A percentile compares a stretch with the other conserved stretches of the same genome.
Evolutionary conservation across 2,797 vertebrate genomes (phyloP).

Genomic region (Alcedo atthis): DNA sequence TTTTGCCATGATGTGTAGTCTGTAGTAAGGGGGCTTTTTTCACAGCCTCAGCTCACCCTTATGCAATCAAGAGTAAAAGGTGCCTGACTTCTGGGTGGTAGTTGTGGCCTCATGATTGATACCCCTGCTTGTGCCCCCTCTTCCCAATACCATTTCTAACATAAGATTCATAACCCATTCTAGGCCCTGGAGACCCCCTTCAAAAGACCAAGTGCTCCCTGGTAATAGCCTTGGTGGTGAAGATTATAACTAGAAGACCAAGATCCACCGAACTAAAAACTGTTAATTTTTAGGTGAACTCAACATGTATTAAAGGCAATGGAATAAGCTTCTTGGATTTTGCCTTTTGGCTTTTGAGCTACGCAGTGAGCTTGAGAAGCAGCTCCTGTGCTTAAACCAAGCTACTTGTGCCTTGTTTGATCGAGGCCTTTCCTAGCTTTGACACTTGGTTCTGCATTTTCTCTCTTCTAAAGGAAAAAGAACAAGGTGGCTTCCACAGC

Average conservation of each 20-base stretch:
- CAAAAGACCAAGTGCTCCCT: background rate
- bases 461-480: background rate
- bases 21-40: background rate
- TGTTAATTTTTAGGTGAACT: background rate
- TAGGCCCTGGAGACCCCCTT: background rate
- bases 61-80: background rate
- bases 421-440: background rate
- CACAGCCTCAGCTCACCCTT: background rate
- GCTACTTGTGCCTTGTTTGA: background rate
- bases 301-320: background rate
- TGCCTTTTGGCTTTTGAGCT: background rate
- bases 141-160: background rate
- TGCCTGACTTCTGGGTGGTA: background rate
- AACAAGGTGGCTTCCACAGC: background rate
- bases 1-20: background rate
- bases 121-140: background rate
- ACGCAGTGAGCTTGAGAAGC: accelerated
- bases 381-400: background rate
- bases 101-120: background rate
- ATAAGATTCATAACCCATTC: background rate
- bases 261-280: background rate
- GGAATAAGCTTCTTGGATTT: background rate
- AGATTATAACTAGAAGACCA: background rate
- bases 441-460: background rate
- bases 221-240: background rate